Base-by-base conservation (phyloP, 2,888 invertebrate species). In the Andricus curvator region DNA sequence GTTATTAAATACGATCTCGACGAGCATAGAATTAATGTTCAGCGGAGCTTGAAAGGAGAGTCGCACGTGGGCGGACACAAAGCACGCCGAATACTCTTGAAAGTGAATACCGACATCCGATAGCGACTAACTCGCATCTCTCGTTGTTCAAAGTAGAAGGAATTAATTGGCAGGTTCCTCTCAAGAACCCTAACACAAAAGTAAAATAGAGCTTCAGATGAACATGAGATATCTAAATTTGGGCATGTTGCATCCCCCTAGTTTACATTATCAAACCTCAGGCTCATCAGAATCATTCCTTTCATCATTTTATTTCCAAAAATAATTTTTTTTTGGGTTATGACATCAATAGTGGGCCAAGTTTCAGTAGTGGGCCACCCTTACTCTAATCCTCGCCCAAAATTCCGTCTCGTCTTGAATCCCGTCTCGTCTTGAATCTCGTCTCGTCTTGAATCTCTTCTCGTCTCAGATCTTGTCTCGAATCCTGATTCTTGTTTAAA, bases 41-140 rank as follows among this genome's bases (percentile, higher is more conserved):
- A 60, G 37, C n/a, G 64, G 29, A 60, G 60, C 77, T 77, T 44
- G 60, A 77, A 77, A 77, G 77, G 77, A 60, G 44, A 77, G 77
- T 62, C 77, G 77, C 41, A 77, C 77, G 62, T 77, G 62, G 76
- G 77, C n/a, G 41, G 22, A 44, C 44, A 64, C 77, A 64, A 77
- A 77, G 77, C 62, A 29, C 64, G 37, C 77, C 25, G 86, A 89
- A 90, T 90, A 88, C 88, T 88, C 86, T 90, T 89, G 90, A 89
- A 91, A 91, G 88, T 88, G 88, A 90, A 90, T 90, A 88, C 88
- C 81, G 84, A 88, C 89, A 88, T 90, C 88, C 85, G 84, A 87
- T 91, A 88, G 86, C 89, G 51, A 70, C 51, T 51, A 82, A 81
- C 83, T 83, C 84, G 80, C 83, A 85, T 88, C 83, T 89, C 88